Evolutionary conservation across 2,113 vertebrate species (phyloP), one percentile per base, ranked within the genome.

Genomic region (Forbesichthys papilliferus): DNA sequence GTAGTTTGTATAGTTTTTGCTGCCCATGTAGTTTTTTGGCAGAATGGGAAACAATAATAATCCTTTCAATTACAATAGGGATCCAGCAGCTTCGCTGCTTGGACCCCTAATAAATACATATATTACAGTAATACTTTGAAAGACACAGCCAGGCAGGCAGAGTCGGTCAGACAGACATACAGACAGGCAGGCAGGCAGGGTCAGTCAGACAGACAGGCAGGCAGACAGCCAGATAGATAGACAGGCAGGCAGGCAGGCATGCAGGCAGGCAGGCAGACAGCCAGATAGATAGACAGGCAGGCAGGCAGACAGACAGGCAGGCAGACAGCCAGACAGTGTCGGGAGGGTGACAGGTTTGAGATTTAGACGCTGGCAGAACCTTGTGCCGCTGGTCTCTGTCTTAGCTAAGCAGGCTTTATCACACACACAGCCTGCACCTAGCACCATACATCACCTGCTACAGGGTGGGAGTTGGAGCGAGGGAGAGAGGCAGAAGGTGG

Each of bases 361-460:
- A 85, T 83, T 86, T 77, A 81, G 82, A 84, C 76, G 59, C 83
- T 51, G 53, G 75, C 68, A 57, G 79, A 27, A 59, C 75, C n/a
- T 84, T 84, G 77, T 79, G 75, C 82, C 84, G 84, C 83, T 81
- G 74, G 77, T 87, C 75, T 68, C 61, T 66, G 66, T 69, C 75
- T 78, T 78, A 75, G 65, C 74, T 71, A 59, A 77, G 57, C 42
- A 18, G 65, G 72, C 72, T 85, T 86, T 88, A 85, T 90, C 83
- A 80, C 80, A 46, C 42, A 13, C 71, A 34, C 86, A 87, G 84
- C 71, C 81, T 74, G 67, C 52, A 59, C 62, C 13, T 48, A 59
- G 64, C 76, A 80, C 80, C 48, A 78, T 75, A 59, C 64, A 48
- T 36, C 58, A 76, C 60, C 65, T 63, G 74, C 55, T 34, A 58